Evolutionary conservation across 2,113 vertebrate genomes (phyloP).

Genomic region (Stegostoma tigrinum): DNA sequence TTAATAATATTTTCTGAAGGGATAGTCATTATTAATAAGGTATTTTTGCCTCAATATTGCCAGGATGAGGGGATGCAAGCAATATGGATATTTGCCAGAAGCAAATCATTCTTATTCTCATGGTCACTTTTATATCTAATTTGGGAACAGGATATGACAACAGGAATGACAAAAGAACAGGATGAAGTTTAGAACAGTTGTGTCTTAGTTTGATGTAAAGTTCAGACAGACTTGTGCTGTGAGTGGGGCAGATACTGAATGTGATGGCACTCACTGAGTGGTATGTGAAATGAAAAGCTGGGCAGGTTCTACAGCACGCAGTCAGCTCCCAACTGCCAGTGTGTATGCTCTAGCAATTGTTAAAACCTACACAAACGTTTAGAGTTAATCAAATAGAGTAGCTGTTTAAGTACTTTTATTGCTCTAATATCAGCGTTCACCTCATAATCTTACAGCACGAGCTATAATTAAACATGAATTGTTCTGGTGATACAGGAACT

Average conservation of each 20-base stretch:
- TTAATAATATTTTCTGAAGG: not conserved
- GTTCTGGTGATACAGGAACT: not conserved
- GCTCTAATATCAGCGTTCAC: not conserved
- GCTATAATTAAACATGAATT: not conserved
- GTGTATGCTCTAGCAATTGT: not conserved
- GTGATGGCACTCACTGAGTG: not conserved
- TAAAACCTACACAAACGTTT: not conserved
- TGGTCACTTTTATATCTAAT: not conserved
- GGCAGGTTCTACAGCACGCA: not conserved
- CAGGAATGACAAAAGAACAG: not conserved
- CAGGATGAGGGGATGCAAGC: not conserved
- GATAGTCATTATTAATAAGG: not conserved
- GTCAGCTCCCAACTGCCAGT: not conserved
- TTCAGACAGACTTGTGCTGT: not conserved
- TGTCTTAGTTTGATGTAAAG: not conserved
- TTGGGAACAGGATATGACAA: not conserved
- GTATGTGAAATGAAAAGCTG: not conserved
- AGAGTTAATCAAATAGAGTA: not conserved
- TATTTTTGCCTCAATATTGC: not conserved
- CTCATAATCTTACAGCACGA: not conserved
- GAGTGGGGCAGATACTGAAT: not conserved
- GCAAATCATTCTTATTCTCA: not conserved
- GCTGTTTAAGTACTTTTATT: not conserved
- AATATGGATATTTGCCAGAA: not conserved
- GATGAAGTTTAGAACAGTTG: not conserved